Evolutionary conservation across 2,888 invertebrate species (phyloP), one percentile per base, ranked within the genome.

Genomic region (Leptinotarsa haldemani): DNA sequence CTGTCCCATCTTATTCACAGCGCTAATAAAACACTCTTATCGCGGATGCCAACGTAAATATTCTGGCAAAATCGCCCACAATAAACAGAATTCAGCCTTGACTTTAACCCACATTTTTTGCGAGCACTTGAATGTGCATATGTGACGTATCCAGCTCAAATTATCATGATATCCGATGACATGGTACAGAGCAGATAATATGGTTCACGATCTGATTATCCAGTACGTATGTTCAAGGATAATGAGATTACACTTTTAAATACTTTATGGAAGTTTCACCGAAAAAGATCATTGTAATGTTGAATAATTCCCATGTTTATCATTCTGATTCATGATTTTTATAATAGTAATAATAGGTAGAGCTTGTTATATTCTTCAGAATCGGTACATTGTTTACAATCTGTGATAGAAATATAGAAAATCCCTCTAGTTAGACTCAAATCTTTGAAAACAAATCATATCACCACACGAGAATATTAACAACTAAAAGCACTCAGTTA

Each of bases 81-180:
- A 66, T 66, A 66, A 50, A 66, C 52, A 52, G 48, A 66, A 52
- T 30, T 46, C 52, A 7, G 48, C 66, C 66, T 66, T 66, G 66
- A 66, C 66, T 66, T 66, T 66, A 20, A 66, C 66, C 66, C 50
- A 66, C 66, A 66, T 66, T 66, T 66, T 66, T 66, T 66, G 50
- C 48, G 25, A 52, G 25, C 48, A 66, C 66, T 66, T n/a, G 52
- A 66, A 66, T 66, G 48, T 50, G 48, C 48, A 30, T 25, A 66
- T 25, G 48, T 66, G 66, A 66, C 66, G 66, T 66, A 48, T 50
- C 47, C 50, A 25, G 50, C 25, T 12, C 61, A 7, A 61, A 40
- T 61, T 30, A 61, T 30, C 30, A n/a, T 30, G 61, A 61, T 61
- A 61, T 61, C 61, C 30, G 40, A 61, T 61, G 61, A 30, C 61